These are phyloP conservation scores for Taphrorychus bicolor DNA, from an alignment of 2,888 invertebrate species.

Conservation along the genomic window DNA sequence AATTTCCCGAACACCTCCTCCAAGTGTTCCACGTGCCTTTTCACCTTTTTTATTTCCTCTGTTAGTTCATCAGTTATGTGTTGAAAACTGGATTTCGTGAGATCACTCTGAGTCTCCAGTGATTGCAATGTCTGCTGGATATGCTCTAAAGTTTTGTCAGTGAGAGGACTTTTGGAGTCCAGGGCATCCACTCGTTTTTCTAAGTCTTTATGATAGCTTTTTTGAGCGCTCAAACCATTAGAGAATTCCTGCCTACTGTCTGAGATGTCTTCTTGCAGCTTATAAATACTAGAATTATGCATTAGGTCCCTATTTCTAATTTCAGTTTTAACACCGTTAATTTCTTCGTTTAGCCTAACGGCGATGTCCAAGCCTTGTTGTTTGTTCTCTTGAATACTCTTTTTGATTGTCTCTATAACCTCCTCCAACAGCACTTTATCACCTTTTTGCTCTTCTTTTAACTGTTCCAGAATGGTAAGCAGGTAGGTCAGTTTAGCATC, in stretches of 20 bases:
- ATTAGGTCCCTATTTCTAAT: background rate
- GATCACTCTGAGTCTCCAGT: background rate
- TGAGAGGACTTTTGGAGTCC: background rate
- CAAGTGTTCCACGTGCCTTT: background rate
- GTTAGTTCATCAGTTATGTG: background rate
- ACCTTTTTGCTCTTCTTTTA: background rate
- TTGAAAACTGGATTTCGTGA: background rate
- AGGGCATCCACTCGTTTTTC: background rate
- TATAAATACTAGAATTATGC: slow-evolving; percentile 9
- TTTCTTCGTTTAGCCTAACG: slow-evolving; percentile 10
- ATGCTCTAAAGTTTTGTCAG: background rate
- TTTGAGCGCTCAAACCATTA: slow-evolving; percentile 10
- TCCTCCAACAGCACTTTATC: background rate
- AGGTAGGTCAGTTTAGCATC: background rate
- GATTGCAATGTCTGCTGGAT: background rate
- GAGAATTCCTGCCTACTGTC: slow-evolving; percentile 14
- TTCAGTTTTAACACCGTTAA: slow-evolving; percentile 1
- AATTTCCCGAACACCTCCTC: background rate
- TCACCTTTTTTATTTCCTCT: background rate
- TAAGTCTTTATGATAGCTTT: background rate
- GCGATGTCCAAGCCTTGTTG: background rate
- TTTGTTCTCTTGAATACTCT: background rate
- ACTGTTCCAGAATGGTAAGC: background rate
- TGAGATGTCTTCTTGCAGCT: slow-evolving; percentile 9
- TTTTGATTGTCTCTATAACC: background rate